Evolutionary conservation across 2,797 vertebrate species (phyloP).

Genomic region (Enteromius radiatus): DNA sequence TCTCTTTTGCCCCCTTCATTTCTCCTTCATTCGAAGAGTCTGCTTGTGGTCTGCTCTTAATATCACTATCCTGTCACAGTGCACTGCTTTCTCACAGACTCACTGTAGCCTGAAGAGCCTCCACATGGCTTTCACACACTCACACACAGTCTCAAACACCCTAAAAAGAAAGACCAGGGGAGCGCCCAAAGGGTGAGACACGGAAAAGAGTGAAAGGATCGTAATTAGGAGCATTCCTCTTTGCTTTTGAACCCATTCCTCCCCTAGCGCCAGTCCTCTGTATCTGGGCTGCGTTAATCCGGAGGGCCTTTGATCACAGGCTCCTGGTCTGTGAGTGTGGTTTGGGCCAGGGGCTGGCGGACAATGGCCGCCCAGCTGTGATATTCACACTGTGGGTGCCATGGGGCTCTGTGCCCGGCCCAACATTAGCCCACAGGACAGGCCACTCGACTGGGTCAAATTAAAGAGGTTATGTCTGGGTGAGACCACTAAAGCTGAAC

Average conservation of each 20-base stretch:
- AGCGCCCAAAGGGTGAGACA: slow-evolving; percentile 62
- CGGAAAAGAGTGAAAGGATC: slow-evolving; percentile 68
- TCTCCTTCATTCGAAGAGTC: slow-evolving; percentile 64
- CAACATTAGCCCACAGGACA: slow-evolving; percentile 32
- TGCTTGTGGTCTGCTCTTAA: slow-evolving; percentile 68
- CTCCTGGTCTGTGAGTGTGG: slow-evolving; percentile 75
- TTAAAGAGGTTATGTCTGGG: slow-evolving; percentile 69
- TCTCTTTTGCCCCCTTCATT: slow-evolving; percentile 39
- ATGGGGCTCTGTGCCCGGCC: slow-evolving; percentile 63
- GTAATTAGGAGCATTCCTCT: slow-evolving; percentile 85
- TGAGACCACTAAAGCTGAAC: slow-evolving; percentile 67
- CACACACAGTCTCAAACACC: slow-evolving; percentile 47
- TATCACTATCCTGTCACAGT: slow-evolving; percentile 79
- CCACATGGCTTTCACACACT: slow-evolving; percentile 41
- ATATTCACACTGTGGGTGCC: slow-evolving; percentile 73
- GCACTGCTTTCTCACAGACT: slow-evolving; percentile 74
- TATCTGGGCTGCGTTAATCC: slow-evolving; percentile 74
- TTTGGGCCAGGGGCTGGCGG: slow-evolving; percentile 52
- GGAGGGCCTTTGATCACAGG: slow-evolving; percentile 78
- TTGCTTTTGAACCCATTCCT: slow-evolving; percentile 75
- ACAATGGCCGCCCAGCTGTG: slow-evolving; percentile 81
- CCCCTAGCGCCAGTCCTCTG: slow-evolving; percentile 67
- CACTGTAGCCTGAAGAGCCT: slow-evolving; percentile 78
- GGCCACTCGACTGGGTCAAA: slow-evolving; percentile 67
- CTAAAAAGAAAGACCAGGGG: slow-evolving; percentile 61